Base-by-base conservation (phyloP, 1,140 invertebrate genomes). In the Nebria ingens region DNA sequence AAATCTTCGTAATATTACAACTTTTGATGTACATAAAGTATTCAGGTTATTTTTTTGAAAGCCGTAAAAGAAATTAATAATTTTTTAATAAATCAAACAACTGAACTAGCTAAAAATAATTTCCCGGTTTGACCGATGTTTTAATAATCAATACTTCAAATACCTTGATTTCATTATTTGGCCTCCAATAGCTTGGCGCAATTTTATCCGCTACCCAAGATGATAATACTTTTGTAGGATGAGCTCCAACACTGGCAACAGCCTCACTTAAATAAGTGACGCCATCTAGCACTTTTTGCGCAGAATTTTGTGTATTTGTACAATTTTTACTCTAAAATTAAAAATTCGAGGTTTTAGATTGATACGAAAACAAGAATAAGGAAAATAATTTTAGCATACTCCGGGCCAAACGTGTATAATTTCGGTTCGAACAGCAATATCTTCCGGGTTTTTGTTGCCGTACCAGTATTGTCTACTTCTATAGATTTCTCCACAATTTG, bases 381-480 rank as follows among this genome's bases (percentile, higher is more conserved):
- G n/a, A n/a, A 34, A 56, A 54, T 21, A 61, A 56, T 58, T 52
- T 49, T 52, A 25, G 57, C 71, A 70, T 76, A 87, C 85, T 68
- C 79, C 79, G 58, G 81, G 83, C 88, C 88, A 91, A n/a, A 91
- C 81, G 64, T 91, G 89, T 29, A 79, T 78, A 12, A 87, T 81
- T 70, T 90, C 85, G 2, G 78, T 79, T 55, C 71, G 66, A 6
- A 87, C 83, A 9, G 79, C 79, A 12, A 72, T 69, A 51, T 83
- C 80, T 65, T 89, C 86, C 0, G 87, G 84, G 61, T 82, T 78
- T 61, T 83, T 81, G 67, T 93, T 92, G 1, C 89, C 88, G 69
- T 85, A 91, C 90, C 89, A 93, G 66, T 86, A 86, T 64, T 91
- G 83, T 9, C 87, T 75, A 66, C 86, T 87, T 45, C 85, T 74